Percentiles rank a stretch among this genome's conserved stretches.
These are phyloP conservation scores for Spinus pinus DNA, from an alignment of 2,797 vertebrate species.

Conservation along the genomic window DNA sequence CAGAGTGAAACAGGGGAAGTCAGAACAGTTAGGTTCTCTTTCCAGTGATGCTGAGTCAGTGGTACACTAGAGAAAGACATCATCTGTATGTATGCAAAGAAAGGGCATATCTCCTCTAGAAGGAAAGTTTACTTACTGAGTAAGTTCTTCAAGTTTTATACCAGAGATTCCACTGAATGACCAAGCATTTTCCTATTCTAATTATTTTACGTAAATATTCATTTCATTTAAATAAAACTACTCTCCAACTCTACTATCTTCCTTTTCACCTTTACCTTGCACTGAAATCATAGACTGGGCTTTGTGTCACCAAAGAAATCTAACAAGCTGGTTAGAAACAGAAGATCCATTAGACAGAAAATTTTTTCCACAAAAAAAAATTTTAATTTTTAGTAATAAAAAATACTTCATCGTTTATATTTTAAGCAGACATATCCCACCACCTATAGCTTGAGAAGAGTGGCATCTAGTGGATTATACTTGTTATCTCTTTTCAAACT, in stretches of 20 bases:
- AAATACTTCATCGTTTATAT: background rate
- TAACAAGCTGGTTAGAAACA: background rate
- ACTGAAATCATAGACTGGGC: background rate
- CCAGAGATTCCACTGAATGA: background rate
- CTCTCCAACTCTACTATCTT: background rate
- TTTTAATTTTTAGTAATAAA: background rate
- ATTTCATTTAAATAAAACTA: background rate
- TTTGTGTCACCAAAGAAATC: background rate
- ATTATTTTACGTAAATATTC: background rate
- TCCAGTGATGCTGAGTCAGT: background rate
- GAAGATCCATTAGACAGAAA: background rate
- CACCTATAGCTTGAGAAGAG: conserved; percentile 1
- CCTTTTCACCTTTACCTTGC: background rate
- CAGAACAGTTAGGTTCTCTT: background rate
- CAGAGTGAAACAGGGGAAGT: background rate
- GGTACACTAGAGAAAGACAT: background rate
- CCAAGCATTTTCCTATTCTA: background rate
- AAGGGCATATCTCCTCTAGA: background rate
- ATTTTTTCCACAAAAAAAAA: background rate
- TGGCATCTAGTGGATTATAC: conserved; percentile 58
- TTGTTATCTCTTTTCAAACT: background rate
- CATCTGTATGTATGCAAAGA: background rate
- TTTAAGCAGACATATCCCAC: background rate
- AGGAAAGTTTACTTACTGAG: background rate
- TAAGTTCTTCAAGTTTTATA: background rate